A percentile compares a stretch with the other conserved stretches of the same genome.
These are phyloP conservation scores for Coenonympha glycerion DNA, from an alignment of 2,888 invertebrate genomes.

Conservation along the genomic window DNA sequence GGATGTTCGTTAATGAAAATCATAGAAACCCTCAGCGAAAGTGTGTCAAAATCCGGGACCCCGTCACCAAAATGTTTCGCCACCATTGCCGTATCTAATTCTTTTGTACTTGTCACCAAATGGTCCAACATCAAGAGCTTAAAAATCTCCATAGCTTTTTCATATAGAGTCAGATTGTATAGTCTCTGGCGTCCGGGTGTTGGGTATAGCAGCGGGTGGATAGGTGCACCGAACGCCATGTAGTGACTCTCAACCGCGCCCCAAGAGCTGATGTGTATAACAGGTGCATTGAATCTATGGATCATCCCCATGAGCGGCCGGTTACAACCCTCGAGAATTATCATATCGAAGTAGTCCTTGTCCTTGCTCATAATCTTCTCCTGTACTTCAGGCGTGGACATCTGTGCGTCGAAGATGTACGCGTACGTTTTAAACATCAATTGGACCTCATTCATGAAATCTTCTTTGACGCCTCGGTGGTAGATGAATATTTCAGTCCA, in stretches of 20 bases:
- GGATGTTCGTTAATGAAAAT: constrained; percentile 40
- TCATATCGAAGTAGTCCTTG: constrained; percentile 29
- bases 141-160: constrained; percentile 32
- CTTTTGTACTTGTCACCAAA: constrained; percentile 5
- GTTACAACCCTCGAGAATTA: constrained; percentile 29
- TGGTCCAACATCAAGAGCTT: constrained; percentile 9
- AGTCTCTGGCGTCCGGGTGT: constrained; percentile 23
- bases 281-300: constrained; percentile 29
- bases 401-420: constrained; percentile 30
- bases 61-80: constrained; percentile 30
- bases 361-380: constrained; percentile 30
- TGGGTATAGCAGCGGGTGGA: constrained; percentile 30
- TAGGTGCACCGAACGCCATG: constrained; percentile 26
- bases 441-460: constrained; percentile 5
- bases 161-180: constrained; percentile 33
- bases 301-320: constrained; percentile 25
- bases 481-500: constrained; percentile 18
- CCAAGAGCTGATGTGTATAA: constrained; percentile 30
- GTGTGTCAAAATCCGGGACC: constrained; percentile 25
- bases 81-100: constrained; percentile 28
- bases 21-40: constrained; percentile 37
- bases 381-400: constrained; percentile 31
- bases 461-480: constrained; percentile 8
- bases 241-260: constrained; percentile 19
- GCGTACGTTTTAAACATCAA: constrained; percentile 18